These are phyloP conservation scores for Coronaproctus castanopsis DNA, from an alignment of 2,888 invertebrate genomes.

Conservation along the genomic window DNA sequence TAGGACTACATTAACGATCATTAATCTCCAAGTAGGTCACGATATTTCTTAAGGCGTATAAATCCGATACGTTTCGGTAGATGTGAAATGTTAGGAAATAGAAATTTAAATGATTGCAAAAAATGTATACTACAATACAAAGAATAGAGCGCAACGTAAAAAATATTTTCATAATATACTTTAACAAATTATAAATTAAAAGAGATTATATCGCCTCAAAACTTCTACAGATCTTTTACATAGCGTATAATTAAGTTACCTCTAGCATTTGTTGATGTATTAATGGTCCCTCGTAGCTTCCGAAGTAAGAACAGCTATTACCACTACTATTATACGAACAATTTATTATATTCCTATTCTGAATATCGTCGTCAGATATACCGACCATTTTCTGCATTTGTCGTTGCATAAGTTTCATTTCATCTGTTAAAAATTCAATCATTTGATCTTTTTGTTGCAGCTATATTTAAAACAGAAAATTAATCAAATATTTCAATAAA, in stretches of 20 bases:
- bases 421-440: background rate
- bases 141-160: too few relatives aligned
- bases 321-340: background rate
- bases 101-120: too few relatives aligned
- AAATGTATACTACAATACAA: too few relatives aligned
- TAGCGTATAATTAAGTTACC: slow-evolving; percentile 28
- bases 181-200: slow-evolving; percentile 1
- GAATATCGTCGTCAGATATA: background rate
- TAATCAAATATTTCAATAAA: background rate
- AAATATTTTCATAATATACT: too few relatives aligned
- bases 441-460: background rate
- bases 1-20: too few relatives aligned
- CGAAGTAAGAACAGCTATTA: slow-evolving; percentile 32
- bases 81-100: too few relatives aligned
- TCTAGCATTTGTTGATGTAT: slow-evolving; percentile 84
- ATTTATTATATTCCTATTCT: background rate
- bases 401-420: background rate
- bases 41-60: too few relatives aligned
- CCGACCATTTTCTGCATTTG: slow-evolving; percentile 35
- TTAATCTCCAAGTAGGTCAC: too few relatives aligned
- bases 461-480: background rate
- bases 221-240: background rate
- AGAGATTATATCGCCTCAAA: background rate
- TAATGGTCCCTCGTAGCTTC: slow-evolving; percentile 31
- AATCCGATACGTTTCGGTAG: too few relatives aligned